These are phyloP conservation scores for Argyra leucocephala DNA, from an alignment of 2,888 invertebrate genomes.

Conservation along the genomic window DNA sequence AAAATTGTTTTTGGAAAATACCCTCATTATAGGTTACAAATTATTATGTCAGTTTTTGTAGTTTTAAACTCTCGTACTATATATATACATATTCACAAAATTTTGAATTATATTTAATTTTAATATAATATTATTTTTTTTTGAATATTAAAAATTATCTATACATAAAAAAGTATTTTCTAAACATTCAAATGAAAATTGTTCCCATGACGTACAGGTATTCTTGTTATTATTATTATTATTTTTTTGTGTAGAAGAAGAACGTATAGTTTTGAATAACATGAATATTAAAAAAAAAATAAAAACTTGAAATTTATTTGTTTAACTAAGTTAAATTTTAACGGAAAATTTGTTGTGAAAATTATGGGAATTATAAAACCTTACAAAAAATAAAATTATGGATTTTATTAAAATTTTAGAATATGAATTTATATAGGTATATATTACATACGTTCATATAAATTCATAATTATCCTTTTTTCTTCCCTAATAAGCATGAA, in stretches of 20 bases:
- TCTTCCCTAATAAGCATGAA: too few species aligned
- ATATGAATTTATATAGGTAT: too few species aligned
- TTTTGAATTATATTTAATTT: too few species aligned
- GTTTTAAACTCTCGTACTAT: too few species aligned
- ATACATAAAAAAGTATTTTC: too few species aligned
- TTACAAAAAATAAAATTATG: neutral
- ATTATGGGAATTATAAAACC: neutral
- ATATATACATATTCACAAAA: too few species aligned
- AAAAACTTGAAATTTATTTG: neutral
- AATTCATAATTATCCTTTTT: too few species aligned
- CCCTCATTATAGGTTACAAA: neutral
- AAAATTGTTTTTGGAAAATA: conserved; percentile 3
- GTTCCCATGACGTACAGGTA: neutral
- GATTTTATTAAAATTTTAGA: too few species aligned
- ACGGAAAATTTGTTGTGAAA: neutral
- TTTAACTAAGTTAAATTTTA: neutral
- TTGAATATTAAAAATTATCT: too few species aligned
- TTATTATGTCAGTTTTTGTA: neutral
- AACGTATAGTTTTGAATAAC: too few species aligned
- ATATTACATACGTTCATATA: too few species aligned
- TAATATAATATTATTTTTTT: too few species aligned
- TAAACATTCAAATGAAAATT: neutral
- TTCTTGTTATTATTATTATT: neutral
- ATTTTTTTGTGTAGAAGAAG: neutral
- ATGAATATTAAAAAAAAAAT: neutral